Conservation (phyloP, 2,797 vertebrate genomes). For the Cyclopterus lumpus region DNA sequence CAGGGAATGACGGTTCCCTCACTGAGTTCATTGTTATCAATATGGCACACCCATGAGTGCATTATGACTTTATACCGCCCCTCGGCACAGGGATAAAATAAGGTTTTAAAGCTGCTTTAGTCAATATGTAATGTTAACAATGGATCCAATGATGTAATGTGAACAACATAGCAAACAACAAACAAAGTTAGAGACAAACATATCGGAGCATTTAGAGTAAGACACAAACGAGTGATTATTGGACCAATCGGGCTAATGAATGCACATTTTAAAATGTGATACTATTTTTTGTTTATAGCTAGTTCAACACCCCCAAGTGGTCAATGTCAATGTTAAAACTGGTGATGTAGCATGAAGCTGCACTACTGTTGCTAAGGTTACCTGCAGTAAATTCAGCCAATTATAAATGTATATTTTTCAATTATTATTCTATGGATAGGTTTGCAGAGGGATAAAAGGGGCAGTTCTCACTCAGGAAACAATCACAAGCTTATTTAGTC, state of each 20-base stretch:
- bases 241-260: not conserved
- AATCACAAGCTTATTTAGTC: too few relatives aligned
- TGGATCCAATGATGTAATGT: not conserved
- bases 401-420: too few relatives aligned
- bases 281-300: slow-evolving; percentile 8
- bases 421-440: too few relatives aligned
- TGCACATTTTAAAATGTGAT: slow-evolving; percentile 6
- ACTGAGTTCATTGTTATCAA: not conserved
- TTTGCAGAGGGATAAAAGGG: too few relatives aligned
- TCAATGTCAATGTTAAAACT: too few relatives aligned
- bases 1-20: not conserved
- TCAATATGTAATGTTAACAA: not conserved
- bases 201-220: not conserved
- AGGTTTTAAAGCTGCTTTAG: not conserved
- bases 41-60: not conserved
- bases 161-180: not conserved
- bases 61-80: not conserved
- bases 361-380: too few relatives aligned
- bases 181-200: not conserved
- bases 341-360: too few relatives aligned
- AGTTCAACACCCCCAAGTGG: not conserved
- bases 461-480: too few relatives aligned
- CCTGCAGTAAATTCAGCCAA: too few relatives aligned
- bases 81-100: not conserved
- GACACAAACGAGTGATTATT: not conserved